Evolutionary conservation across 2,888 invertebrate species (phyloP).

Genomic region (Neoaliturus tenellus): DNA sequence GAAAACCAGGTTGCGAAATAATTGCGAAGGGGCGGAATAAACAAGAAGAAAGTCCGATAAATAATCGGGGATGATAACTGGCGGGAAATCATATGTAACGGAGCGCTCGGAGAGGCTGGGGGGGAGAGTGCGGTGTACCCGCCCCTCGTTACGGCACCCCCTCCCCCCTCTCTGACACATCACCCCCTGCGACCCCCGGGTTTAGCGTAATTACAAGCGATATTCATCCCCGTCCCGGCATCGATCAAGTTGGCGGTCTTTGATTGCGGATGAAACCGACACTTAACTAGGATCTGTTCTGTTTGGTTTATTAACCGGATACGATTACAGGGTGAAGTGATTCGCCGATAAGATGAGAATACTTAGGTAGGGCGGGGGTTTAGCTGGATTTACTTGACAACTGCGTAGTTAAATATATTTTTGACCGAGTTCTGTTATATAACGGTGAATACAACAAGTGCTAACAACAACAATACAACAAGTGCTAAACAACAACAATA

Average conservation of each 20-base stretch:
- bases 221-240: slow-evolving; percentile 22
- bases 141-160: neutral
- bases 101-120: neutral
- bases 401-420: too few species aligned
- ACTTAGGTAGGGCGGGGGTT: too few species aligned
- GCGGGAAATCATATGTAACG: slow-evolving; percentile 50
- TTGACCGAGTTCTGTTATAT: too few species aligned
- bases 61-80: slow-evolving; percentile 33
- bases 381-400: too few species aligned
- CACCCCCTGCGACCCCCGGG: neutral
- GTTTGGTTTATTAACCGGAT: slow-evolving; percentile 26
- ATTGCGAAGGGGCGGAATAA: slow-evolving; percentile 32
- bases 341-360: neutral
- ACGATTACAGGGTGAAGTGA: slow-evolving; percentile 2
- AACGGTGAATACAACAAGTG: too few species aligned
- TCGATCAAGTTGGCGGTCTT: neutral
- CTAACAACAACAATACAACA: too few species aligned
- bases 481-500: too few species aligned
- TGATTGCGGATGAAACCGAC: slow-evolving; percentile 37
- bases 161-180: neutral
- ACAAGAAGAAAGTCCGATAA: slow-evolving; percentile 19
- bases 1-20: slow-evolving; percentile 32
- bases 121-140: neutral
- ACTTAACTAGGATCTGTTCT: slow-evolving; percentile 25
- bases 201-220: slow-evolving; percentile 25